Percentiles rank a stretch among this genome's conserved stretches.
These are phyloP conservation scores for Ptychodera flava DNA, from an alignment of 35 echinoderm and acorn worm genomes.

Conservation along the genomic window DNA sequence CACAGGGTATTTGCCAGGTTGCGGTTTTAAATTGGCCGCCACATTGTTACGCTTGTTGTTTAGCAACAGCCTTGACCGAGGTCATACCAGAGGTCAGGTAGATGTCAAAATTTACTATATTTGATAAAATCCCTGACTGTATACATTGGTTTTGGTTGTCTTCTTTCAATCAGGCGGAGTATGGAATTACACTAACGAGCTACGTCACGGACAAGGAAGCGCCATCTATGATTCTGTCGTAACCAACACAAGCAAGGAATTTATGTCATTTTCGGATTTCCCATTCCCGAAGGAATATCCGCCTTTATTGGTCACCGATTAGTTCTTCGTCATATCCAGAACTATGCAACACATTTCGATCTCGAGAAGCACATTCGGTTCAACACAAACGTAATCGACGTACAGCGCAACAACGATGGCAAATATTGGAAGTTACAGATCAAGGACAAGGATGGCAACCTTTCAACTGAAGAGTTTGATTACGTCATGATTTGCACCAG, in stretches of 20 bases:
- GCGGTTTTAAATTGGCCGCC: too few relatives aligned
- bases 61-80: too few relatives aligned
- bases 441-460: neutral
- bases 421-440: neutral
- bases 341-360: slow-evolving; percentile 68
- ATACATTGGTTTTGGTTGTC: too few relatives aligned
- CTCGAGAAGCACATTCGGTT: slow-evolving; percentile 54
- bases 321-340: slow-evolving; percentile 35
- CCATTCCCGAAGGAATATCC: slow-evolving; percentile 69
- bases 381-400: slow-evolving; percentile 32
- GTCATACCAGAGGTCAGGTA: too few relatives aligned
- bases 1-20: too few relatives aligned
- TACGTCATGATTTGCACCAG: slow-evolving; percentile 52
- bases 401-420: slow-evolving; percentile 5
- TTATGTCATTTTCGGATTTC: slow-evolving; percentile 70
- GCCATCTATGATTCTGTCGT: slow-evolving; percentile 42
- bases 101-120: too few relatives aligned
- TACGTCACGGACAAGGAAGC: neutral
- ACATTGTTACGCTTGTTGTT: too few relatives aligned
- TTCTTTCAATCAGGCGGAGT: slow-evolving; percentile 41
- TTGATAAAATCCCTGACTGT: too few relatives aligned
- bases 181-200: slow-evolving; percentile 30
- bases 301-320: slow-evolving; percentile 27
- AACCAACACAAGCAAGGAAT: slow-evolving; percentile 77
- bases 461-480: slow-evolving; percentile 32